These are phyloP conservation scores for Liolophura sinensis DNA, from an alignment of 1,140 invertebrate genomes.

Conservation along the genomic window DNA sequence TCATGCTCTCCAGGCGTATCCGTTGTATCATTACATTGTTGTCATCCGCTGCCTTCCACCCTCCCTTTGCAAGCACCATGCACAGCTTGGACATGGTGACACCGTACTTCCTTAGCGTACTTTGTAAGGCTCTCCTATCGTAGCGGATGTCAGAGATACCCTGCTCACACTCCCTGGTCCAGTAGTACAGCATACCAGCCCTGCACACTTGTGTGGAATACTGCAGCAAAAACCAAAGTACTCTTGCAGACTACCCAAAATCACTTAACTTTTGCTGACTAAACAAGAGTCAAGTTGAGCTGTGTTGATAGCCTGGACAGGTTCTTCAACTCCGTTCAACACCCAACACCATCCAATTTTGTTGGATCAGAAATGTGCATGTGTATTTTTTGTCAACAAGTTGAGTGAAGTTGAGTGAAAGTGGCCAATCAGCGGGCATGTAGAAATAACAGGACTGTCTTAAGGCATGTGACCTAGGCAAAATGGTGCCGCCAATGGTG, in stretches of 20 bases:
- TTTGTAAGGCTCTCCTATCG: conserved; percentile 54
- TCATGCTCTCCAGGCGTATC: conserved; percentile 51
- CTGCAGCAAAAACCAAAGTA: conserved; percentile 28
- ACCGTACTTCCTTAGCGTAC: conserved; percentile 45
- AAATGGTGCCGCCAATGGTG: no score
- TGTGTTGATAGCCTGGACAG: no score
- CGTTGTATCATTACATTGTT: conserved; percentile 52
- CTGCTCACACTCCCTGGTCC: conserved; percentile 56
- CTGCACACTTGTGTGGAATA: conserved; percentile 57
- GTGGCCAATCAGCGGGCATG: no score
- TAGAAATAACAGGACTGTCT: no score
- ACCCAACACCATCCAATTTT: no score
- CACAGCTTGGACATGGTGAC: conserved; percentile 43
- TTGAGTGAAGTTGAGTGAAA: no score
- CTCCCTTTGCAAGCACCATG: conserved; percentile 35
- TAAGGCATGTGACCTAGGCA: no score
- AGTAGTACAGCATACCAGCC: conserved; percentile 53
- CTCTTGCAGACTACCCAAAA: not conserved
- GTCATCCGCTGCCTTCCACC: conserved; percentile 49
- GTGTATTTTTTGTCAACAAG: no score
- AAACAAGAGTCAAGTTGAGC: not conserved
- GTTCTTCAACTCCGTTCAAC: no score
- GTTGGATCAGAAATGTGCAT: no score
- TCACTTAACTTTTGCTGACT: no score
- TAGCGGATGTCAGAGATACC: conserved; percentile 52